Evolutionary conservation across 2,113 vertebrate species (phyloP).

Genomic region (Bungarus multicinctus): DNA sequence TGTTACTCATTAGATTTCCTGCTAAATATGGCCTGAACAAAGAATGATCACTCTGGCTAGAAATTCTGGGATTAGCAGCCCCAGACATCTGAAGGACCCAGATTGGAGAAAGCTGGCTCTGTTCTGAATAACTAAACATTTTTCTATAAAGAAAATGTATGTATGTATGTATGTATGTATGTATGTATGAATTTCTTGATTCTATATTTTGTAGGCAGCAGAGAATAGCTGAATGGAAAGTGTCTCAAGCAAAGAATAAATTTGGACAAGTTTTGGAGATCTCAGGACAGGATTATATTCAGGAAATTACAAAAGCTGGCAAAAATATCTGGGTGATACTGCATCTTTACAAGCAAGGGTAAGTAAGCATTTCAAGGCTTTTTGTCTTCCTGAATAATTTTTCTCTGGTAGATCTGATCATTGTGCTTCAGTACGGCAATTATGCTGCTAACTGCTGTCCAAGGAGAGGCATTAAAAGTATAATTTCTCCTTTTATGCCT

Average conservation of each 20-base stretch:
- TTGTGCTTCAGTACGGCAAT: neutral
- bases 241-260: conserved; percentile 81
- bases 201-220: conserved; percentile 74
- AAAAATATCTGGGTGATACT: conserved; percentile 89
- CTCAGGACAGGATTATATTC: conserved; percentile 91
- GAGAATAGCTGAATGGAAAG: conserved; percentile 91
- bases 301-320: conserved; percentile 93
- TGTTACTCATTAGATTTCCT: neutral
- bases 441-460: neutral
- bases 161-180: neutral
- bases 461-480: neutral
- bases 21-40: neutral
- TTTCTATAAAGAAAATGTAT: neutral
- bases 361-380: conserved; percentile 49
- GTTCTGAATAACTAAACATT: conserved; percentile 1
- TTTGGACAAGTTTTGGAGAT: conserved; percentile 90
- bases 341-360: conserved; percentile 98
- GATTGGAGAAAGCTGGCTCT: rapidly evolving
- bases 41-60: neutral
- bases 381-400: neutral
- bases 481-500: neutral
- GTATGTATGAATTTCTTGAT: neutral
- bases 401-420: neutral
- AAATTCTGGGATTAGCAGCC: neutral
- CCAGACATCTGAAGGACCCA: neutral